Conservation (phyloP, 2,888 invertebrate genomes). For the Fragum whitleyi region DNA sequence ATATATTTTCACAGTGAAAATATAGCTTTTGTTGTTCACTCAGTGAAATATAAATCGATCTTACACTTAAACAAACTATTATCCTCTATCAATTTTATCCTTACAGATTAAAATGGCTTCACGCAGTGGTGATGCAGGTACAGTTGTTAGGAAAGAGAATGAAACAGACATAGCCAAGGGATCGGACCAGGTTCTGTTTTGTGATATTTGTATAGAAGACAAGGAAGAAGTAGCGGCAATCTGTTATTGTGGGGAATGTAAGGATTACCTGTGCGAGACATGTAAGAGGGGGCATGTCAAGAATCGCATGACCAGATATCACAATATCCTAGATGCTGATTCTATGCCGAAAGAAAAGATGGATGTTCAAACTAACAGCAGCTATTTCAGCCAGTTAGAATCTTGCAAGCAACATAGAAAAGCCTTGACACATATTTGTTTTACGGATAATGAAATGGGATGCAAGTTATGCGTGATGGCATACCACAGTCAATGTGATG, state of each 20-base stretch:
- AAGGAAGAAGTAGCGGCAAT: background rate
- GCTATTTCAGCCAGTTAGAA: background rate
- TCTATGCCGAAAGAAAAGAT: background rate
- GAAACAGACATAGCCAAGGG: background rate
- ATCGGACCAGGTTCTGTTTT: background rate
- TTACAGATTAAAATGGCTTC: too few relatives aligned
- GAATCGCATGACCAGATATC: background rate
- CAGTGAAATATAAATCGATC: too few relatives aligned
- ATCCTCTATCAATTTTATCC: too few relatives aligned
- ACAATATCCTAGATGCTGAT: background rate
- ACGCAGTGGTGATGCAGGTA: too few relatives aligned
- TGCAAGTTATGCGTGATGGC: background rate
- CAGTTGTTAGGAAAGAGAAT: background rate
- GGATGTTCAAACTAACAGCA: background rate
- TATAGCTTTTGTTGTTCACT: too few relatives aligned
- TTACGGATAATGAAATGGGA: background rate
- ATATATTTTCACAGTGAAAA: too few relatives aligned
- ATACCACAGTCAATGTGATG: background rate
- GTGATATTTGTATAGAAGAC: conserved; percentile 8
- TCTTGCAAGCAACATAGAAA: background rate
- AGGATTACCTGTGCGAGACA: background rate
- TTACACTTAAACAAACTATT: too few relatives aligned
- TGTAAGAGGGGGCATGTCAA: background rate
- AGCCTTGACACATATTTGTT: background rate
- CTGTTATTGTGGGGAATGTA: background rate